phyloP scores from a whole-genome alignment of 1,140 invertebrate genomes.

The Pseudomyrmex concolor region DNA sequence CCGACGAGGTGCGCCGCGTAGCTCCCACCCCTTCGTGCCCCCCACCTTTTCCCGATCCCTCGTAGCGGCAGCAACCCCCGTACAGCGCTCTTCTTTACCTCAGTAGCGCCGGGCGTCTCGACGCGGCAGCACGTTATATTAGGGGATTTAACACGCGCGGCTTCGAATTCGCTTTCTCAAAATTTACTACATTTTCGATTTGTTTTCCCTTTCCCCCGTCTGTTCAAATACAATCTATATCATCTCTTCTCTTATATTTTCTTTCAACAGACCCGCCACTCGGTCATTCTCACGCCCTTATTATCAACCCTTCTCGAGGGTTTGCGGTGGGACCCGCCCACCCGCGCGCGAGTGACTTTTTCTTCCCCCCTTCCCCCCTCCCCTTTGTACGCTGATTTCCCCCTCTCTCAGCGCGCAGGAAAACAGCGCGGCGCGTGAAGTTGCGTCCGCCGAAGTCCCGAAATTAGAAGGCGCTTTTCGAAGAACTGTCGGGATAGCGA shows the following conservation, averaged over 20 bases:
- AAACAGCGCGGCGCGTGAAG: constrained; percentile 34
- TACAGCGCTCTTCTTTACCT: constrained; percentile 68
- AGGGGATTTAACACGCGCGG: constrained; percentile 51
- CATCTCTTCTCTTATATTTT: neutral
- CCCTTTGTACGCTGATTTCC: constrained; percentile 4
- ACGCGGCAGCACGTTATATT: constrained; percentile 74
- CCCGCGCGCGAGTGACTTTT: constrained; percentile 52
- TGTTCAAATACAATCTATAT: neutral
- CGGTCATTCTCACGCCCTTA: neutral
- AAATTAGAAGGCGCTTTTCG: neutral
- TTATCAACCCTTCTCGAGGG: constrained; percentile 26
- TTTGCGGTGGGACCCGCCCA: constrained; percentile 51
- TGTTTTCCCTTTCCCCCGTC: constrained; percentile 18
- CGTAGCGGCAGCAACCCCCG: constrained; percentile 55
- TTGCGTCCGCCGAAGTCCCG: constrained; percentile 6
- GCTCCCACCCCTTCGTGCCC: constrained; percentile 12
- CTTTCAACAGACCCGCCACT: neutral
- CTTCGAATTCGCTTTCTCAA: neutral
- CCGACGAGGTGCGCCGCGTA: constrained; percentile 42
- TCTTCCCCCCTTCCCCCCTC: neutral
- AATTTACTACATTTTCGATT: constrained; percentile 26
- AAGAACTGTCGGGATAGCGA: neutral
- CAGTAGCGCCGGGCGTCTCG: constrained; percentile 79
- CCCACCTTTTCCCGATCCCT: constrained; percentile 22
- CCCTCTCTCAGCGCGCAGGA: constrained; percentile 15